Evolutionary conservation across 1,140 invertebrate genomes (phyloP).

Genomic region (Pseudachorutes palmiensis): DNA sequence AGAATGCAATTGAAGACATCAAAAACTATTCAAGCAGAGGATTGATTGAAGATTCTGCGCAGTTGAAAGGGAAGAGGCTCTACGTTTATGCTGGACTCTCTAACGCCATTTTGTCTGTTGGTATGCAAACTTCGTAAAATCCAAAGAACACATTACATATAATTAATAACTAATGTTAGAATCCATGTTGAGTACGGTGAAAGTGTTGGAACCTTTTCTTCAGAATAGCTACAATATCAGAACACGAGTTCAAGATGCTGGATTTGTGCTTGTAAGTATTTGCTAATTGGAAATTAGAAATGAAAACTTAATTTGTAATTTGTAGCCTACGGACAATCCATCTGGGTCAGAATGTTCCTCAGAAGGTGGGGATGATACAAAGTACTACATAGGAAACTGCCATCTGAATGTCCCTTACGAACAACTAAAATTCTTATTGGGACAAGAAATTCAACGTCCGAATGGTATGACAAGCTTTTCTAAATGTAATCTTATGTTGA

Average conservation of each 20-base stretch:
- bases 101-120: constrained; percentile 27
- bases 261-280: constrained; percentile 23
- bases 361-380: neutral
- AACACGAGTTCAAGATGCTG: constrained; percentile 33
- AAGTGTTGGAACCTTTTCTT: constrained; percentile 31
- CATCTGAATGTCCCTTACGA: constrained; percentile 5
- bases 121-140: constrained; percentile 3
- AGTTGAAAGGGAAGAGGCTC: constrained; percentile 29
- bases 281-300: neutral
- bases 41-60: constrained; percentile 28
- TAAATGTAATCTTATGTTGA: neutral
- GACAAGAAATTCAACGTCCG: neutral
- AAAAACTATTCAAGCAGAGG: constrained; percentile 20
- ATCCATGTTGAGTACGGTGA: constrained; percentile 27
- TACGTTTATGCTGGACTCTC: constrained; percentile 32
- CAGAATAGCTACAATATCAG: constrained; percentile 24
- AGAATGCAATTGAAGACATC: constrained; percentile 26
- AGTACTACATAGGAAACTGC: constrained; percentile 7
- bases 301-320: neutral
- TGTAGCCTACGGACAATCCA: neutral
- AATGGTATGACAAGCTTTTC: neutral
- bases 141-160: neutral
- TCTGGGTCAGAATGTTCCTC: neutral
- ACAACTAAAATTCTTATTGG: neutral
- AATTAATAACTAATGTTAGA: constrained; percentile 23